A percentile compares a stretch with the other conserved stretches of the same genome.
Conservation (phyloP, 2,113 vertebrate genomes). For the Motacilla alba region DNA sequence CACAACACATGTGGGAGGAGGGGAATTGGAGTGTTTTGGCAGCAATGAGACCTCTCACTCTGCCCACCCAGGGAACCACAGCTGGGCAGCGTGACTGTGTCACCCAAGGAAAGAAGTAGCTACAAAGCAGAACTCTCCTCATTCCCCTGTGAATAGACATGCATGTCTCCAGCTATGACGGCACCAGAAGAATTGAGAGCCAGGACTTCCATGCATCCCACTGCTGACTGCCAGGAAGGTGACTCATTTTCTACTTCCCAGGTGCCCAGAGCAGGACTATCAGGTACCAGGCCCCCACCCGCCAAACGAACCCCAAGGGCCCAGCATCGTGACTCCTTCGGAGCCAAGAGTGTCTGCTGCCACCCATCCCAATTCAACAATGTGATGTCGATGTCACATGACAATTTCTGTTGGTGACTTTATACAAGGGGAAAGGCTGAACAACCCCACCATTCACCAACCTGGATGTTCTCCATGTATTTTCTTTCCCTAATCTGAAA, state of each 20-base stretch:
- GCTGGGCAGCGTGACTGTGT: fast-evolving
- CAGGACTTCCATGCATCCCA: background rate
- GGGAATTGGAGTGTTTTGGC: background rate
- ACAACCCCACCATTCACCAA: background rate
- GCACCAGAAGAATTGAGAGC: background rate
- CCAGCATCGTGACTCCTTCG: fast-evolving
- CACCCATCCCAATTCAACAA: background rate
- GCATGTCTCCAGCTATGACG: background rate
- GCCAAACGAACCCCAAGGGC: fast-evolving
- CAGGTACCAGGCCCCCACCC: background rate
- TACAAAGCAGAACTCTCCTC: background rate
- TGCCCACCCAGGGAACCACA: background rate
- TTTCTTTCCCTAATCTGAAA: background rate
- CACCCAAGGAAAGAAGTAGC: background rate
- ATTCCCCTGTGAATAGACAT: background rate
- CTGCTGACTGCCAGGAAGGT: background rate
- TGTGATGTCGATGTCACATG: too few relatives aligned
- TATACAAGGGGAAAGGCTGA: background rate
- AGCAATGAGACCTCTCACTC: background rate
- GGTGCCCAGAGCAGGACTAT: background rate
- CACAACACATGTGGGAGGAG: background rate
- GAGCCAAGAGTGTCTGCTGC: background rate
- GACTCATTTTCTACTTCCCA: background rate
- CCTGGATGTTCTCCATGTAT: background rate
- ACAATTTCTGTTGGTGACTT: background rate